Conservation (phyloP, 2,797 vertebrate genomes). For the Hydrolagus colliei region DNA sequence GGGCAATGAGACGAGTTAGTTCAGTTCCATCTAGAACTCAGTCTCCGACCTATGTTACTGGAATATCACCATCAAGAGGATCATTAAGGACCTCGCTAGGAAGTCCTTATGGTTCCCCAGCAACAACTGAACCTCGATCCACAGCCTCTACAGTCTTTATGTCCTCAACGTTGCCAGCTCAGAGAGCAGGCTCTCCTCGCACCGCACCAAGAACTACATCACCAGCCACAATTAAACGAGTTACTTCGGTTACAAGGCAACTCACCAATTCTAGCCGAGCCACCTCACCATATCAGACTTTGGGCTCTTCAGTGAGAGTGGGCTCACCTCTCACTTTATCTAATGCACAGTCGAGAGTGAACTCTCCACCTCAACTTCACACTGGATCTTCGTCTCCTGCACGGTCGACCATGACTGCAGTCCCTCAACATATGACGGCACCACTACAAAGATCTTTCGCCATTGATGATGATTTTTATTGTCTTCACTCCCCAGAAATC, state of each 20-base stretch:
- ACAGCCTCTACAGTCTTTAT: slow-evolving; percentile 64
- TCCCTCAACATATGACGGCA: slow-evolving; percentile 84
- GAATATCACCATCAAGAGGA: slow-evolving; percentile 77
- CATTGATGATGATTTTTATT: slow-evolving; percentile 74
- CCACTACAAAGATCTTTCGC: slow-evolving; percentile 70
- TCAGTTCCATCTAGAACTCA: slow-evolving; percentile 88
- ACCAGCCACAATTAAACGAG: slow-evolving; percentile 68
- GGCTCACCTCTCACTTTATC: slow-evolving; percentile 73
- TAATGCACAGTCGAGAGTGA: slow-evolving; percentile 60
- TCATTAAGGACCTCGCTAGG: slow-evolving; percentile 76
- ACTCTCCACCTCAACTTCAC: slow-evolving; percentile 55
- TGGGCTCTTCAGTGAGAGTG: slow-evolving; percentile 54
- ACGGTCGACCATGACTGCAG: slow-evolving; percentile 79
- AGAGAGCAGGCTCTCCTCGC: slow-evolving; percentile 71
- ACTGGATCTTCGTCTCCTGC: slow-evolving; percentile 63
- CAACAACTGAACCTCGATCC: slow-evolving; percentile 70
- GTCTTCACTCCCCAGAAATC: slow-evolving; percentile 79
- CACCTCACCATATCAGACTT: slow-evolving; percentile 65
- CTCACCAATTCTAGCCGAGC: slow-evolving; percentile 55
- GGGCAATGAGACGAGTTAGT: slow-evolving; percentile 83
- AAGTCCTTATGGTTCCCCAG: slow-evolving; percentile 75
- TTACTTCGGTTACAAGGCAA: slow-evolving; percentile 67
- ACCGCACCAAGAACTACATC: slow-evolving; percentile 66
- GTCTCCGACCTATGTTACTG: slow-evolving; percentile 79
- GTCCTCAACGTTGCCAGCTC: slow-evolving; percentile 75